phyloP scores from a whole-genome alignment of 1,140 invertebrate genomes.

The Oryctes rhinoceros region DNA sequence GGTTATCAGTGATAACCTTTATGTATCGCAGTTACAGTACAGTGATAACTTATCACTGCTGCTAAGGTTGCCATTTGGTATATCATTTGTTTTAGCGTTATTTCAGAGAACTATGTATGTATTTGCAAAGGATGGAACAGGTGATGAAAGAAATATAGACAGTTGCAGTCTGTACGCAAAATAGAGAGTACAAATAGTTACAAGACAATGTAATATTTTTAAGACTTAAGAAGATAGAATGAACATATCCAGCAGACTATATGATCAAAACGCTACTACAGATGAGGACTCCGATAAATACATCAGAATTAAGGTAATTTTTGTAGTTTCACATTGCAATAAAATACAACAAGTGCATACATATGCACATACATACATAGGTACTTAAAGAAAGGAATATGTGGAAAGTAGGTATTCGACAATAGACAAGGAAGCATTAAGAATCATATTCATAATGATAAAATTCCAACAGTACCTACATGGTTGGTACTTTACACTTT shows the following conservation, averaged over 20 bases:
- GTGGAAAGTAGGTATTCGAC: constrained; percentile 63
- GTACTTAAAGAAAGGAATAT: constrained; percentile 52
- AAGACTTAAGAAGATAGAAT: constrained; percentile 48
- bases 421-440: constrained; percentile 66
- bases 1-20: neutral
- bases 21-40: too few species aligned
- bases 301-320: constrained; percentile 30
- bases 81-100: too few species aligned
- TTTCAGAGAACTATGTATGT: constrained; percentile 24
- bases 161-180: neutral
- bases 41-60: too few species aligned
- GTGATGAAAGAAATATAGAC: neutral
- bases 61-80: too few species aligned
- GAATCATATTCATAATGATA: constrained; percentile 64
- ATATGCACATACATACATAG: constrained; percentile 50
- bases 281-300: constrained; percentile 42
- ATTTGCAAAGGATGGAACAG: neutral
- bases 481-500: constrained; percentile 63
- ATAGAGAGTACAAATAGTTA: neutral
- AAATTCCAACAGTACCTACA: constrained; percentile 66
- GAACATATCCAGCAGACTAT: constrained; percentile 42
- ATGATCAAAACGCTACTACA: constrained; percentile 44
- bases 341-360: neutral
- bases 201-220: constrained; percentile 45
- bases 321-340: neutral